These are phyloP conservation scores for Stigmatopora nigra DNA, from an alignment of 2,113 vertebrate species.

Conservation along the genomic window DNA sequence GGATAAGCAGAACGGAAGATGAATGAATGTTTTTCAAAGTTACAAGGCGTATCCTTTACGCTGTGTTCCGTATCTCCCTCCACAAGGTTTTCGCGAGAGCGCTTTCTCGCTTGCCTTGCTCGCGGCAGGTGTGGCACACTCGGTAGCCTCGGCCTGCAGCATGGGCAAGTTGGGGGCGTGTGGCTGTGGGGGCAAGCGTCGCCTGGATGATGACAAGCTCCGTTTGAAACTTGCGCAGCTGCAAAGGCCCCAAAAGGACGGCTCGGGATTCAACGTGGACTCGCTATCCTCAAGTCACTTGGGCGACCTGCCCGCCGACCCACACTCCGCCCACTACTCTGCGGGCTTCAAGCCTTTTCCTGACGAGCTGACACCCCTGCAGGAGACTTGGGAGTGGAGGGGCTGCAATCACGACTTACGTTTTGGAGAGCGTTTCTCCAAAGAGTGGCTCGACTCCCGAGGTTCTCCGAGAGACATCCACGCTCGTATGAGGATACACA, in stretches of 20 bases:
- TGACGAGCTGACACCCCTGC: constrained; percentile 71
- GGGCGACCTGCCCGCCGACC: constrained; percentile 59
- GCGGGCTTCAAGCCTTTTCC: constrained; percentile 69
- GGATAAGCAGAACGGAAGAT: no score
- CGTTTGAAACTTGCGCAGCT: constrained; percentile 80
- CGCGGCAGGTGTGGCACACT: constrained; percentile 87
- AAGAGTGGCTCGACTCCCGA: constrained; percentile 83
- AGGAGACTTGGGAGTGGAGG: constrained; percentile 92
- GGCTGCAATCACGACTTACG: constrained; percentile 84
- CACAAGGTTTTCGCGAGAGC: constrained; percentile 82
- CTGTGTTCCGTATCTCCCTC: constrained; percentile 11
- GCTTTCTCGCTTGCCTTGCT: constrained; percentile 87
- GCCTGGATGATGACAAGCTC: constrained; percentile 78
- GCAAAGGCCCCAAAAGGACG: constrained; percentile 77
- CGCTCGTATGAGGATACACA: constrained; percentile 85
- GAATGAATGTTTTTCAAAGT: no score
- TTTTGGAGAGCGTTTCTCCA: constrained; percentile 84
- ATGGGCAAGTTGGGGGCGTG: constrained; percentile 85
- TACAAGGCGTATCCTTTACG: background rate
- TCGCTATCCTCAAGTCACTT: constrained; percentile 55
- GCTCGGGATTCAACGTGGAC: constrained; percentile 40
- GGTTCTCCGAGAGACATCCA: constrained; percentile 84
- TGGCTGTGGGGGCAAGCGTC: constrained; percentile 79
- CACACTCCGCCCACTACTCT: constrained; percentile 59
- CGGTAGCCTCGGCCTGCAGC: constrained; percentile 87